Evolutionary conservation across 2,888 invertebrate genomes (phyloP).

Genomic region (Agrotis clavis): DNA sequence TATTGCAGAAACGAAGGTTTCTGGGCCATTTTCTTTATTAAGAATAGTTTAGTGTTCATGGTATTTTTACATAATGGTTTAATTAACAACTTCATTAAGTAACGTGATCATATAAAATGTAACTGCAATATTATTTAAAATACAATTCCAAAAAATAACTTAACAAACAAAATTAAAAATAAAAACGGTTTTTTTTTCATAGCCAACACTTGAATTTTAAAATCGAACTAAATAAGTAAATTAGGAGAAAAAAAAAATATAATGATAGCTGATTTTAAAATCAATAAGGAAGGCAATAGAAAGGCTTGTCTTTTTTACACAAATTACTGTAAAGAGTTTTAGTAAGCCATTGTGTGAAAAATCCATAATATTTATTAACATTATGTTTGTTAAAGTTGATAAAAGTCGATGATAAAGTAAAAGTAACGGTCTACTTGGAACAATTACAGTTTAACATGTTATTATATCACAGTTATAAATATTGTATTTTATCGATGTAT

Average conservation of each 20-base stretch:
- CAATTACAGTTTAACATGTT: slow-evolving; percentile 73
- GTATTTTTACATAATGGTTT: slow-evolving; percentile 52
- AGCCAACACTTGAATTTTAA: neutral
- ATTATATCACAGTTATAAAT: slow-evolving; percentile 84
- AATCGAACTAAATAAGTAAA: neutral
- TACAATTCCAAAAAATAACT: too few species aligned
- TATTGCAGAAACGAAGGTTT: slow-evolving; percentile 67
- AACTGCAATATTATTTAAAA: neutral
- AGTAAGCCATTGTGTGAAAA: slow-evolving; percentile 23
- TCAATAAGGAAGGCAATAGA: too few species aligned
- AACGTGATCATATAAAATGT: neutral
- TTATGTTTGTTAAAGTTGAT: slow-evolving; percentile 63
- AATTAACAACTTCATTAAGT: neutral
- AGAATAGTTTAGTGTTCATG: slow-evolving; percentile 59
- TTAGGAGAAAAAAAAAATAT: neutral
- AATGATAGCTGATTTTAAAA: neutral
- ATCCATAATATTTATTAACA: slow-evolving; percentile 68
- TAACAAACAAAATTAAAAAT: too few species aligned
- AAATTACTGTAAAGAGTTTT: slow-evolving; percentile 8
- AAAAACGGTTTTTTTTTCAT: neutral
- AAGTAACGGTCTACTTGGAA: slow-evolving; percentile 57
- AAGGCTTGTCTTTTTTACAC: too few species aligned
- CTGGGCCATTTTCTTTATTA: slow-evolving; percentile 72
- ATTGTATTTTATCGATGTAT: slow-evolving; percentile 87
- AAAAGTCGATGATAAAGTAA: slow-evolving; percentile 50